Percentiles rank a stretch among this genome's conserved stretches.
phyloP scores from a whole-genome alignment of 2,113 vertebrate genomes.

The Lutjanus erythropterus region DNA sequence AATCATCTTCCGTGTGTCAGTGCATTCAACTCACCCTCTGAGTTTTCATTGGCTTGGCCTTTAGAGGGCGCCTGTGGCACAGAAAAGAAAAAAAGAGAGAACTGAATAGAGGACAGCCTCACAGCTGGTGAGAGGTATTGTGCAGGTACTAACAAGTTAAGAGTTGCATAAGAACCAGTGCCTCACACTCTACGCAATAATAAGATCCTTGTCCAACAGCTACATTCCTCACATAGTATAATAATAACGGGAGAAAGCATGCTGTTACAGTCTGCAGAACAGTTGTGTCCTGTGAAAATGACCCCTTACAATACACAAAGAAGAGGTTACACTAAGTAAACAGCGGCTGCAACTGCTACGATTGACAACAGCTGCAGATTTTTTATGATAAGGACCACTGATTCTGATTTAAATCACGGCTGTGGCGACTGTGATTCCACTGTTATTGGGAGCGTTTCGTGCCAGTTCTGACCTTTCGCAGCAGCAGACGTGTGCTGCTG shows the following conservation, averaged over 20 bases:
- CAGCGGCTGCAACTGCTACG: neutral
- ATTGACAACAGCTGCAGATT: neutral
- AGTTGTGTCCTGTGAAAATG: neutral
- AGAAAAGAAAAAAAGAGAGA: conserved; percentile 48
- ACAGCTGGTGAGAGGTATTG: neutral
- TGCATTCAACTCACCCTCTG: conserved; percentile 67
- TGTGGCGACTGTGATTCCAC: neutral
- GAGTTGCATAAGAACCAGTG: conserved; percentile 31
- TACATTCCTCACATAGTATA: conserved; percentile 2
- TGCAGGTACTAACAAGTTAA: conserved; percentile 30
- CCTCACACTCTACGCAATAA: neutral
- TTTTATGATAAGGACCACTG: neutral
- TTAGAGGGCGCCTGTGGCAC: conserved; percentile 71
- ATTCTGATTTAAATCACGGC: neutral
- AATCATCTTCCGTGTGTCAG: neutral
- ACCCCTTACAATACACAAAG: conserved; percentile 1
- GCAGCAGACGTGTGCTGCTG: conserved; percentile 34
- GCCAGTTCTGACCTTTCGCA: conserved; percentile 72
- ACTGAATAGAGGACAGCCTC: neutral
- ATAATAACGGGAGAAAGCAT: conserved; percentile 10
- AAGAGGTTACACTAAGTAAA: neutral
- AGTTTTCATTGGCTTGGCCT: conserved; percentile 70
- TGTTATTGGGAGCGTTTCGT: neutral
- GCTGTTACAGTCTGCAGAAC: neutral
- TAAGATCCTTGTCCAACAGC: neutral